Base-by-base conservation (phyloP, 2,113 vertebrate species). In the Talpa occidentalis region DNA sequence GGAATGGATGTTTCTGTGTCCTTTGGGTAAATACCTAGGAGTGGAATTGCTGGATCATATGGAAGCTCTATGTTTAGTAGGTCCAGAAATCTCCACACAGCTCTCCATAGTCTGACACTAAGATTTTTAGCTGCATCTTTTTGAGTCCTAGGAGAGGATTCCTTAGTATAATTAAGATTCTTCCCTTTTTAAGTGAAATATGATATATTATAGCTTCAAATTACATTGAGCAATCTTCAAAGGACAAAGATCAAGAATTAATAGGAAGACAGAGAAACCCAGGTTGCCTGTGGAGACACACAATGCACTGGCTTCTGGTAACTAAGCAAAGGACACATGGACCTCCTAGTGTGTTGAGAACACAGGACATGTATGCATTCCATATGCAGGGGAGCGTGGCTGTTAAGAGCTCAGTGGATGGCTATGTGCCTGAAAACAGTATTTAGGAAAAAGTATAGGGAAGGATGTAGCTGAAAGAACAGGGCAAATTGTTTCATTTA, bases 191-290 rank as follows among this genome's bases (percentile, higher is more conserved):
- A 97, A 93, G 37, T 95, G 76, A 88, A 56, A 70, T 74, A 19
- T 28, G 56, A 28, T 21, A 14, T 32, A 17, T 96, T 96, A 93
- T 96, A 96, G 79, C 77, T 97, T 96, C 66, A 81, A 93, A 67
- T 72, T 77, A 37, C 89, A 82, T 67, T 32, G 44, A 85, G 76
- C 54, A 80, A 84, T 93, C 91, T 72, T 94, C 94, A 97, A 95
- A 93, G 59, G 97, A 35, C 54, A 94, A 30, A 77, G 82, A 66
- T 96, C 73, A 74, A 77, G 83, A 97, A 92, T 97, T 94, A 96
- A 91, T n/a, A 79, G 44, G 74, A 90, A 96, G 87, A 97, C 90
- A 88, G 64, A 90, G 95, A 95, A 97, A 42, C 59, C 90, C 9
- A 0, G 56, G 83, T 60, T 95, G 66, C 79, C 88, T 92, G 88